Evolutionary conservation across 2,113 vertebrate genomes (phyloP).

Genomic region (Orientallactaga bullata): DNA sequence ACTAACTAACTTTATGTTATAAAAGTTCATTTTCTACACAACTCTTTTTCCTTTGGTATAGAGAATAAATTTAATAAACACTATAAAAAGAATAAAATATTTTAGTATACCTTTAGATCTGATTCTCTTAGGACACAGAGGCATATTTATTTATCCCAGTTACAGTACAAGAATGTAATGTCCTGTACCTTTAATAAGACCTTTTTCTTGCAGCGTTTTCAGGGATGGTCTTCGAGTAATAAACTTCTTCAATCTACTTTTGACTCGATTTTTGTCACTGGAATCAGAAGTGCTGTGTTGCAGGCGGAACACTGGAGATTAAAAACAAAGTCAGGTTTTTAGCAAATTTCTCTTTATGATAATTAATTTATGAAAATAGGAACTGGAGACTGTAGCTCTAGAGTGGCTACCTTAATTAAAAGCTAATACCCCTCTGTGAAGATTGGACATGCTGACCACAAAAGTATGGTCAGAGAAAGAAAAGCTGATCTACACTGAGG

Average conservation of each 20-base stretch:
- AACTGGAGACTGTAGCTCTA: constrained; percentile 52
- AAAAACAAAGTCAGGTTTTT: constrained; percentile 61
- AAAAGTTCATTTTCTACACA: constrained; percentile 37
- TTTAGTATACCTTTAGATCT: constrained; percentile 41
- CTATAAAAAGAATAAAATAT: neutral
- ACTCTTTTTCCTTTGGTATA: constrained; percentile 15
- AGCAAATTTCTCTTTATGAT: constrained; percentile 74
- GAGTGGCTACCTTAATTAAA: constrained; percentile 54
- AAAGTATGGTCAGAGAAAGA: constrained; percentile 21
- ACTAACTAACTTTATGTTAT: constrained; percentile 14
- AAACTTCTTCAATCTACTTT: constrained; percentile 95
- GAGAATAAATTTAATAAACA: constrained; percentile 47
- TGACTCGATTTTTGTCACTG: constrained; percentile 92
- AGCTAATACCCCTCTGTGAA: constrained; percentile 7
- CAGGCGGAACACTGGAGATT: constrained; percentile 90
- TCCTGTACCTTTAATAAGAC: constrained; percentile 93
- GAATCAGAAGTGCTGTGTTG: constrained; percentile 93
- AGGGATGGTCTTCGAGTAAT: constrained; percentile 93
- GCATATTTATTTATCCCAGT: constrained; percentile 36
- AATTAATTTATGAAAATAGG: constrained; percentile 73
- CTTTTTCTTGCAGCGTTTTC: constrained; percentile 94
- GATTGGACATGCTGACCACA: neutral
- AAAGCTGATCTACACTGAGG: neutral
- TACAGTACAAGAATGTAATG: constrained; percentile 28
- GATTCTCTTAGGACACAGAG: constrained; percentile 17